Conservation (phyloP, 2,888 invertebrate genomes). For the Catonia carolina region DNA sequence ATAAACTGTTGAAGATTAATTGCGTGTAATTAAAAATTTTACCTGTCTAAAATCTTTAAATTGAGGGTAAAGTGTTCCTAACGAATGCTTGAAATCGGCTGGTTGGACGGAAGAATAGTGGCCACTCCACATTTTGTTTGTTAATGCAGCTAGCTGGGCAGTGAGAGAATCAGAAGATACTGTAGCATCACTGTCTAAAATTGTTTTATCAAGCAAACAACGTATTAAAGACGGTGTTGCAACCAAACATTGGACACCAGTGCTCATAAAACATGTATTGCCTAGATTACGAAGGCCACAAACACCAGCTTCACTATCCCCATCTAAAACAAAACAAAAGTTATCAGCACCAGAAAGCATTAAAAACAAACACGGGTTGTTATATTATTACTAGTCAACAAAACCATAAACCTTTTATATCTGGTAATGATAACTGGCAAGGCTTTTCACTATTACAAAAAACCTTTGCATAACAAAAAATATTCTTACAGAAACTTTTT, state of each 20-base stretch:
- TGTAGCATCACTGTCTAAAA: conserved; percentile 38
- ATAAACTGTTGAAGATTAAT: no score
- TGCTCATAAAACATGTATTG: conserved; percentile 53
- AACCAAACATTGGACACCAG: conserved; percentile 50
- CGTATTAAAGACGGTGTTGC: conserved; percentile 49
- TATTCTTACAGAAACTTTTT: no score
- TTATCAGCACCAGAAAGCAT: no score
- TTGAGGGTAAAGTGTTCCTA: conserved; percentile 52
- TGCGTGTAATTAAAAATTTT: conserved; percentile 19
- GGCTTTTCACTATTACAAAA: no score
- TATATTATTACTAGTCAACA: no score
- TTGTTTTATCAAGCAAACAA: conserved; percentile 45
- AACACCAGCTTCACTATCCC: conserved; percentile 43
- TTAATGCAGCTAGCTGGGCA: conserved; percentile 48
- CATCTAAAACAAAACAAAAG: conserved; percentile 38
- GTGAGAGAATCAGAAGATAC: conserved; percentile 43
- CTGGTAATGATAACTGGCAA: no score
- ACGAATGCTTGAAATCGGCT: conserved; percentile 51
- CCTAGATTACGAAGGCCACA: conserved; percentile 52
- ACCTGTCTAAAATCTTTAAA: conserved; percentile 58
- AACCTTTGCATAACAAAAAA: no score
- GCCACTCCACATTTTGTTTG: conserved; percentile 54
- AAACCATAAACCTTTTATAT: no score
- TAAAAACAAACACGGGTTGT: no score
- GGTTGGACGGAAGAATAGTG: conserved; percentile 49